Evolutionary conservation across 2,797 vertebrate species (phyloP), one percentile per base, ranked within the genome.

Genomic region (Melanotaenia parkinsoni): DNA sequence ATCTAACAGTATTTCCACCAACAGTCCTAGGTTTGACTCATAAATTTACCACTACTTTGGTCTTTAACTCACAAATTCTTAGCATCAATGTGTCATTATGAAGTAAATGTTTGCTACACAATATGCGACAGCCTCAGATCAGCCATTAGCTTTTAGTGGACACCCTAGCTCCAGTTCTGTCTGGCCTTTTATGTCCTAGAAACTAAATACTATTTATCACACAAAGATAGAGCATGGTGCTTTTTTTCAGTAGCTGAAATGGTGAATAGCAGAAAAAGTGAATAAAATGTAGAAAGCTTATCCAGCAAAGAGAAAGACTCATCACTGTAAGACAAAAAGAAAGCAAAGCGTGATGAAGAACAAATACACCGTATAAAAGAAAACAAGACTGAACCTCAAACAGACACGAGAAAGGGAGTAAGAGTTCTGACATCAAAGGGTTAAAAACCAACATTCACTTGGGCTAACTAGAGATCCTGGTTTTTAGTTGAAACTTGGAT

Each of bases 371-470:
- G 4, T 4, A 12, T 11, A 37, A 37, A 33, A 37, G 3, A 38
- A 63, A 65, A 35, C 11, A 33, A 35, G 28, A 24, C 26, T 3
- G 20, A 58, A 24, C 11, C 13, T 67, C 30, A 1, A 57, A 32
- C 45, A 13, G 8, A 14, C 54, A 32, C 5, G 16, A 16, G 30
- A 16, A 30, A 30, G 28, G 32, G 28, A 9, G 32, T 18, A 32
- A 30, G 54, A 20, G n/a, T 4, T 65, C 14, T 24, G n/a, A 37
- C n/a, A 51, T 64, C 28, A 63, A 51, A 64, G 63, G 22, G 33
- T 37, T 64, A 3, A 40, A 40, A 40, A 16, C 38, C 20, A 64
- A 51, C 12, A 26, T 33, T 37, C n/a, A 37, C 13, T 16, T 33
- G 56, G 53, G 24, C 4, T 35, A 18, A 53, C 14, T 14, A 57